Conservation (phyloP, 1,140 invertebrate genomes). For the Hylaeus volcanicus region DNA sequence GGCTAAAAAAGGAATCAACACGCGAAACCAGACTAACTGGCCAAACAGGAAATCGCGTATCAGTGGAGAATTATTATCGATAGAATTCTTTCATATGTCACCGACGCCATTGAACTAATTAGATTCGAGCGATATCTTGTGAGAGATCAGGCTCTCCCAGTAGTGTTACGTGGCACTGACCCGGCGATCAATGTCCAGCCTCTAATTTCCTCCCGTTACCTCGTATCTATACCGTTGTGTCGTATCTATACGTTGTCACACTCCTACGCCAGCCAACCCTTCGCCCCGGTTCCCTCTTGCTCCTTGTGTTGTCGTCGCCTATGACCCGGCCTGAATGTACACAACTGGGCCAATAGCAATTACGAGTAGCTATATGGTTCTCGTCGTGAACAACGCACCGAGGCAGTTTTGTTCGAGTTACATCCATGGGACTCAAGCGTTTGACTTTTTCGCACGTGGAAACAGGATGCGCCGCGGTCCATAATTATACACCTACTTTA, state of each 20-base stretch:
- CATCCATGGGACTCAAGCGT: neutral
- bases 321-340: slow-evolving; percentile 62
- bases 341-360: slow-evolving; percentile 65
- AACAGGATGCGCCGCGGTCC: neutral
- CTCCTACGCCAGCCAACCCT: slow-evolving; percentile 32
- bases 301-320: slow-evolving; percentile 59
- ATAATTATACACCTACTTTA: neutral
- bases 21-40: slow-evolving; percentile 51
- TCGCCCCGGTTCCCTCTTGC: slow-evolving; percentile 21
- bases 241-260: slow-evolving; percentile 59
- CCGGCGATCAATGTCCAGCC: slow-evolving; percentile 60
- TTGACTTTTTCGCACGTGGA: neutral
- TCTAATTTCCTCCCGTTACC: slow-evolving; percentile 67
- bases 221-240: slow-evolving; percentile 60
- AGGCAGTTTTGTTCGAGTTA: slow-evolving; percentile 34
- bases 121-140: slow-evolving; percentile 64
- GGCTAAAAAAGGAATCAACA: slow-evolving; percentile 3
- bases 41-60: slow-evolving; percentile 45
- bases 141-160: slow-evolving; percentile 26
- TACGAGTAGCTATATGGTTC: slow-evolving; percentile 56
- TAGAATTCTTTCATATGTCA: slow-evolving; percentile 73
- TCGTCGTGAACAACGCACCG: slow-evolving; percentile 49
- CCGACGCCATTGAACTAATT: slow-evolving; percentile 63
- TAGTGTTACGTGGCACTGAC: slow-evolving; percentile 41
- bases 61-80: slow-evolving; percentile 42